Conservation (phyloP, 2,113 vertebrate species). For the Diphyllodes magnificus region DNA sequence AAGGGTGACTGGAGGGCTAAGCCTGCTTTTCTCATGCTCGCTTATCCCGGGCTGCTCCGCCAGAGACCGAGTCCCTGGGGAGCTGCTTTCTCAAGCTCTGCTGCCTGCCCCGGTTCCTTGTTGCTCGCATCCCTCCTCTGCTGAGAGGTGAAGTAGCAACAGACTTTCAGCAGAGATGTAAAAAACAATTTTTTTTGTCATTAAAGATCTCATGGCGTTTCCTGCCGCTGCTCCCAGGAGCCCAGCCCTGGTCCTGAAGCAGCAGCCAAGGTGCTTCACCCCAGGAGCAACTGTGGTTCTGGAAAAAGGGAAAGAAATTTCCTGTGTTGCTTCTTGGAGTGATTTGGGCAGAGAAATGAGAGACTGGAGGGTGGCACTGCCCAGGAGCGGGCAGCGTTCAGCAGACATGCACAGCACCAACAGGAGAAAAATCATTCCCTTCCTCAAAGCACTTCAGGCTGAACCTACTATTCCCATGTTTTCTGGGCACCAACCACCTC, state of each 20-base stretch:
- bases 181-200: not conserved
- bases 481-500: not conserved
- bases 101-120: not conserved
- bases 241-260: not conserved
- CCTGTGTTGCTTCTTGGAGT: accelerated
- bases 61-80: not conserved
- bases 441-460: not conserved
- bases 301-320: not conserved
- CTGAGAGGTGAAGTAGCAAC: not conserved
- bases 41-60: not conserved
- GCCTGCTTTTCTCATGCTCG: constrained; percentile 48
- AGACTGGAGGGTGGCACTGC: not conserved
- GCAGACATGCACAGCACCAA: too few species aligned
- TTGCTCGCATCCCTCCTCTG: not conserved
- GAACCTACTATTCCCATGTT: not conserved
- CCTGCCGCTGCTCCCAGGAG: not conserved
- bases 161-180: not conserved
- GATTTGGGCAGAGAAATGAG: not conserved
- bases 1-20: constrained; percentile 15
- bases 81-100: constrained; percentile 29
- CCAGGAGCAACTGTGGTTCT: not conserved
- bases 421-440: not conserved
- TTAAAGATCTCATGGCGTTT: not conserved
- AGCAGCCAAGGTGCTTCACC: not conserved
- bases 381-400: not conserved